A percentile compares a stretch with the other conserved stretches of the same genome.
Evolutionary conservation across 2,888 invertebrate species (phyloP).

Genomic region (Axea sp.): DNA sequence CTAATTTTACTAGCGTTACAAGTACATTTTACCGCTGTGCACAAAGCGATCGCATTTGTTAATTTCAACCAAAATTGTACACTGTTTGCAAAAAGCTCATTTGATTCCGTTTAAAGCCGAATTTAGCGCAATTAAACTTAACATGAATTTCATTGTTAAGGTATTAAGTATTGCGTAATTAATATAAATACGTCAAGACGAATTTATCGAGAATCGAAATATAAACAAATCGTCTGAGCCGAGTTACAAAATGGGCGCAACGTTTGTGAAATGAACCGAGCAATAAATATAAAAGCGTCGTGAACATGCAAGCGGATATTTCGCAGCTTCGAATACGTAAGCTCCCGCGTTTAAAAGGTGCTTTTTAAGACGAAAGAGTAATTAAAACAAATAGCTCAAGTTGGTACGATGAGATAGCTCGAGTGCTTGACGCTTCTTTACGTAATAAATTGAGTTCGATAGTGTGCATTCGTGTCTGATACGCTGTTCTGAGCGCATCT

Average conservation of each 20-base stretch:
- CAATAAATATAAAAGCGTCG: conserved; percentile 19
- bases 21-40: no score
- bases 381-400: conserved; percentile 56
- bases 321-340: conserved; percentile 22
- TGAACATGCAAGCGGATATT: conserved; percentile 17
- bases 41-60: no score
- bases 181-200: conserved; percentile 1
- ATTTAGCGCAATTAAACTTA: no score
- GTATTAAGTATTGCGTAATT: not conserved
- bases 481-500: conserved; percentile 10
- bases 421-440: conserved; percentile 36
- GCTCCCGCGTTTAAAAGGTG: conserved; percentile 36
- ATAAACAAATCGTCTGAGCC: conserved; percentile 6
- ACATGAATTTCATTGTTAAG: not conserved
- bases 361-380: conserved; percentile 44
- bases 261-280: conserved; percentile 23
- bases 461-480: conserved; percentile 37
- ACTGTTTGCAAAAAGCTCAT: no score
- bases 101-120: no score
- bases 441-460: conserved; percentile 46
- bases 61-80: no score
- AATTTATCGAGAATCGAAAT: conserved; percentile 1
- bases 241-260: conserved; percentile 11
- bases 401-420: conserved; percentile 39
- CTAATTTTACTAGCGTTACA: no score